Base-by-base conservation (phyloP, 2,113 vertebrate species). In the Eira barbara region DNA sequence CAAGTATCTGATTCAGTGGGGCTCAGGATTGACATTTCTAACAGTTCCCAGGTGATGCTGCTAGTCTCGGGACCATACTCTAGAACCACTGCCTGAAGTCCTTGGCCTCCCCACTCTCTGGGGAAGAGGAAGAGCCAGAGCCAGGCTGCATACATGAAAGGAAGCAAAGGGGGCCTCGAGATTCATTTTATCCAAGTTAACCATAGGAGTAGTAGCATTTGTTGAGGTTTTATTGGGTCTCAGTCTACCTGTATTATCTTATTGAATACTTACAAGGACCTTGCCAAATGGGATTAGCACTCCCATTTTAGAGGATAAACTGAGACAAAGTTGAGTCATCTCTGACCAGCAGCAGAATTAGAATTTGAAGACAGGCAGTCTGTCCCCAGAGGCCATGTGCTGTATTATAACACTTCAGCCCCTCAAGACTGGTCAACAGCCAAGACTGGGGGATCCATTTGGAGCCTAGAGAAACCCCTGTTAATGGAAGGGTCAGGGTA, bases 231-330 rank as follows among this genome's bases (percentile, higher is more conserved):
- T 45, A 25, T 29, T 74, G 29, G 29, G 20, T 27, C 73, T 27
- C n/a, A 17, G 27, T 63, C 94, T 73, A 45, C 21, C 18, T 59
- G 2, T 15, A 36, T 63, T 83, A 23, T 73, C 47, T 78, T 63
- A 86, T 0, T 49, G 49, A 95, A 83, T 85, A 45, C 59, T 94
- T 47, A 74, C 0, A 7, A 67, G 25, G 79, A 73, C 10, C 18
- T 83, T 73, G 47, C 55, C 7, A 34, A 47, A 9, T 84, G 42
- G 39, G 21, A 47, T 49, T 7, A 14, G 65, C 55, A 29, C 29
- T 79, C 20, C 71, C 39, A 34, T 73, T 96, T 34, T 82, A 95
- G 76, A 93, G 61, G 20, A n/a, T 65, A 84, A 94, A 63, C 74
- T 36, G 74, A 74, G 47, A 49, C 52, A 80, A 42, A 73, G 23